Base-by-base conservation (phyloP, 2,113 vertebrate genomes). In the Tenrec ecaudatus region DNA sequence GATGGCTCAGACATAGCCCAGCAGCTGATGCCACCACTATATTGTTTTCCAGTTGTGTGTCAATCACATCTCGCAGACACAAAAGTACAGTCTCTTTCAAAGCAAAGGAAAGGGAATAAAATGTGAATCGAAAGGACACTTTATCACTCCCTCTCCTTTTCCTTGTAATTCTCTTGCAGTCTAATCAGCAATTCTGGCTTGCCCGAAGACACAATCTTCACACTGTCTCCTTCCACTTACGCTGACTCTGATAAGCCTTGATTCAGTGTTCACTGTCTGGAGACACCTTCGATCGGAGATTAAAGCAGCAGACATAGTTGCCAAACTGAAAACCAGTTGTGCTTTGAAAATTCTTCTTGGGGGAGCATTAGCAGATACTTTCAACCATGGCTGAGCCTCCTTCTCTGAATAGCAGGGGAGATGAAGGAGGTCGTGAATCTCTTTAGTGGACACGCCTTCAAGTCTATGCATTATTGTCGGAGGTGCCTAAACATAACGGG, bases 301-400 rank as follows among this genome's bases (percentile, higher is more conserved):
- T 57, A 68, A 71, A 62, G 57, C 20, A 75, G 58, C 0, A 9
- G 38, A 57, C 62, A 62, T 36, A 53, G 77, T 22, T 68, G 77
- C 58, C 83, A 86, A 80, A 75, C 77, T 33, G 33, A 85, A 58
- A 6, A 38, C 64, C n/a, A 77, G 6, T 2, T 64, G 82, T 25
- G 62, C 53, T 80, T 80, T 38, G 88, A 71, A 88, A 90, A 40
- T 31, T 81, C 29, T 88, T 81, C 38, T 80, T 91, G 87, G 27
- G 75, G 43, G 47, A 82, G 57, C 11, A 22, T 6, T 15, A 53
- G 57, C 8, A 57, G n/a, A n/a, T 38, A 58, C 53, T 86, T 68
- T 47, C 25, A 43, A 53, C 11, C 5, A 33, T 66, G 3, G 20
- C 31, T 69, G 47, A 71, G 58, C 3, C 27, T 83, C 80, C 73